Percentiles rank a stretch among this genome's conserved stretches.
phyloP scores from a whole-genome alignment of 2,113 vertebrate genomes.

The Psittacus erithacus region DNA sequence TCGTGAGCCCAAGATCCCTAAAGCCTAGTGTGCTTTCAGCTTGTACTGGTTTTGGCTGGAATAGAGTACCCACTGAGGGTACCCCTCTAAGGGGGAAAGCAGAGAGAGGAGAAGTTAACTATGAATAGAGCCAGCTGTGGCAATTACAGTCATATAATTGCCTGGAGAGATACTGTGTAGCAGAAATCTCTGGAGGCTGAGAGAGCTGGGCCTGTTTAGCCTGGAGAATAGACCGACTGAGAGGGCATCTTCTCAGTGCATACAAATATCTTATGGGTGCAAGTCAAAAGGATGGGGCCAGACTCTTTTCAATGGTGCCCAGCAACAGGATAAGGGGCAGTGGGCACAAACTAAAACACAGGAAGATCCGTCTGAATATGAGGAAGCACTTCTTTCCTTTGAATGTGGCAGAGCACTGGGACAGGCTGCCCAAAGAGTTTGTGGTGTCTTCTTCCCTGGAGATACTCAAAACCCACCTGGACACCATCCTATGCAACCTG shows the following conservation, averaged over 20 bases:
- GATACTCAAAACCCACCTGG: neutral
- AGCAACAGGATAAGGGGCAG: neutral
- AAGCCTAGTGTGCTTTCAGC: neutral
- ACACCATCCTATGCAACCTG: neutral
- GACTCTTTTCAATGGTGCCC: neutral
- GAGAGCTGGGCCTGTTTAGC: neutral
- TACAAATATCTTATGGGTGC: neutral
- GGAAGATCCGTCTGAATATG: neutral
- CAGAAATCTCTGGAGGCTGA: neutral
- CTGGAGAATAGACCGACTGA: neutral
- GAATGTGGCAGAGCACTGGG: neutral
- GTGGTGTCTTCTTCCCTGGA: neutral
- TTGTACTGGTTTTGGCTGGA: neutral
- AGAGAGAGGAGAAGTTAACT: neutral
- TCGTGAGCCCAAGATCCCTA: neutral
- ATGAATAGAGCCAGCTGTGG: neutral
- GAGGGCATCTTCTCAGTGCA: neutral
- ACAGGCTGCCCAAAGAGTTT: neutral
- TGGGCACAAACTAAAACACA: neutral
- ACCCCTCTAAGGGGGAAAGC: neutral
- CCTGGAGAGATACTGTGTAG: neutral
- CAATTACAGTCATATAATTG: neutral
- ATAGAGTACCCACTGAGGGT: neutral
- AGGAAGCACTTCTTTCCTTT: neutral
- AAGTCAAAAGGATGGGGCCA: neutral